These are phyloP conservation scores for Anser cygnoides DNA, from an alignment of 2,113 vertebrate genomes.

Conservation along the genomic window DNA sequence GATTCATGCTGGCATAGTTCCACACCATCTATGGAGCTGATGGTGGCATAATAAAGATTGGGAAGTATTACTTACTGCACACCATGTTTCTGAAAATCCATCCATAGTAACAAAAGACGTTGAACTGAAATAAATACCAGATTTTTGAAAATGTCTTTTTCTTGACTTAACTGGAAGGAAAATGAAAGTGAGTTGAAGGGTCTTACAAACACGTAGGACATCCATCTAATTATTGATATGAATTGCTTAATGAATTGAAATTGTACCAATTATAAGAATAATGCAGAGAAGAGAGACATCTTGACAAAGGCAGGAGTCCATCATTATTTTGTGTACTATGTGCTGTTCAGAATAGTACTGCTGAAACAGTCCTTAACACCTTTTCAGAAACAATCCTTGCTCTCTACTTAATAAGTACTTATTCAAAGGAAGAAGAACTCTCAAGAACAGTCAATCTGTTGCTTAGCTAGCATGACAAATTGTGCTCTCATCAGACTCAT, in stretches of 20 bases:
- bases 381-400: neutral
- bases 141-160: neutral
- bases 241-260: neutral
- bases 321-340: neutral
- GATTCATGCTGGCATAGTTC: neutral
- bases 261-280: neutral
- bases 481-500: neutral
- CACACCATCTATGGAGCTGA: neutral
- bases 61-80: neutral
- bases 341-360: neutral
- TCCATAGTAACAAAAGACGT: neutral
- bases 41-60: neutral
- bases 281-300: neutral
- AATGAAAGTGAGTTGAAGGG: neutral
- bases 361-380: neutral
- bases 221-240: neutral
- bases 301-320: neutral
- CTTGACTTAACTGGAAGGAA: neutral
- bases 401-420: neutral
- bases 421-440: conserved; percentile 3
- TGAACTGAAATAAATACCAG: neutral
- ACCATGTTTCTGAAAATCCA: neutral
- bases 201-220: neutral
- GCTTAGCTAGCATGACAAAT: conserved; percentile 20
- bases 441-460: conserved; percentile 28